Percentiles rank a stretch among this genome's conserved stretches.
Evolutionary conservation across 2,113 vertebrate genomes (phyloP).

Genomic region (Periophthalmus modestus): DNA sequence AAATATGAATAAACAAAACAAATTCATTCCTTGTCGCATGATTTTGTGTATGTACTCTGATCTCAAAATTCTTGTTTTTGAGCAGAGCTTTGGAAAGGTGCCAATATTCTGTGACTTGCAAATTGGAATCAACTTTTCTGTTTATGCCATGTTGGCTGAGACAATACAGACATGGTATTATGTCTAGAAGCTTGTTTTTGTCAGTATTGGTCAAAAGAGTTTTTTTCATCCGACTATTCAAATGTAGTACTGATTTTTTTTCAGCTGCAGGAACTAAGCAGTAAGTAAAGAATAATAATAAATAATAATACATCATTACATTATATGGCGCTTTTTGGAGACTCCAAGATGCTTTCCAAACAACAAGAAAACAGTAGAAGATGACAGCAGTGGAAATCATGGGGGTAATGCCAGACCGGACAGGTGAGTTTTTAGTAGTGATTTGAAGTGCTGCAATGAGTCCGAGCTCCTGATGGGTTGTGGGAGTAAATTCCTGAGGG

Average conservation of each 20-base stretch:
- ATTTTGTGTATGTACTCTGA: neutral
- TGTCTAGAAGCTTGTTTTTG: neutral
- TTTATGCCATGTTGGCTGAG: conserved; percentile 17
- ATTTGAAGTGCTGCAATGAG: too few species aligned
- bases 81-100: neutral
- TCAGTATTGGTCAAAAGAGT: neutral
- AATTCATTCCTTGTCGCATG: neutral
- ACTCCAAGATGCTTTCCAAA: too few species aligned
- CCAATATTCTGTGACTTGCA: neutral
- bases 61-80: neutral
- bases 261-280: neutral
- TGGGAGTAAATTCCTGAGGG: too few species aligned
- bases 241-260: neutral
- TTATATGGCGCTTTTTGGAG: too few species aligned
- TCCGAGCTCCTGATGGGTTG: too few species aligned
- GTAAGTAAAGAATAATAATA: too few species aligned
- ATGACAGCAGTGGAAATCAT: too few species aligned
- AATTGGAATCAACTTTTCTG: neutral
- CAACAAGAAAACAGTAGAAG: too few species aligned
- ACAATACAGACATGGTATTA: conserved; percentile 25
- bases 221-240: neutral
- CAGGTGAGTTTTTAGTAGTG: too few species aligned
- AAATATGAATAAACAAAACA: neutral
- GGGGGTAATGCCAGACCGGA: too few species aligned
- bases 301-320: too few species aligned